Evolutionary conservation across 2,797 vertebrate species (phyloP), one percentile per base, ranked within the genome.

Genomic region (Gobio occitaniae): DNA sequence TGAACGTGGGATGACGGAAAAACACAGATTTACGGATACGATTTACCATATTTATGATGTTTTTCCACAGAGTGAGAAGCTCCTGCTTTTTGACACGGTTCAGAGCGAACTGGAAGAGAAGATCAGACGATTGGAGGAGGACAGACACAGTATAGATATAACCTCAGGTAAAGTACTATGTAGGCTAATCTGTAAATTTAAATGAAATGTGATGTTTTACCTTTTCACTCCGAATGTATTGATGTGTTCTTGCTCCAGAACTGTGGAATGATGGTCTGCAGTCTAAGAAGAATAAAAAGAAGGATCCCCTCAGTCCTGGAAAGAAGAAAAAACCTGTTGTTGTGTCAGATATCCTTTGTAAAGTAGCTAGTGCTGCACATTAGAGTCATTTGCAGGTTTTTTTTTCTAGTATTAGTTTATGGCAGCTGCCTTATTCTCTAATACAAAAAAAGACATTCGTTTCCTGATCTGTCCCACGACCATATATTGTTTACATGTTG

Each of bases 401-500:
- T 25, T 83, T 17, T 82, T 11, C 0, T 65, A 16, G 25, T 1
- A 2, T 0, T 11, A 25, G 15, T 68, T 87, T 19, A 78, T 61
- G 9, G 54, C 38, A 61, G 38, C 41, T 61, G 36, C 3, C 17
- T 61, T 16, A 10, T 72, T 19, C 44, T 80, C 4, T 9, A 25
- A 10, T 36, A 36, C 72, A 54, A 76, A 25, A 17, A 15, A 65
- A 66, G 61, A 61, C 19, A 52, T 38, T 25, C 3, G 12, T 66
- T 50, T 83, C 91, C 94, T 96, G 94, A 96, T 96, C 97, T 68
- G 80, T 77, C 90, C 66, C 87, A 99, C 97, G 97, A 2, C 98
- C 98, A 76, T 99, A 98, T 97, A 99, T 99, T 90, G 98, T 99
- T 90, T 99, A 99, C 94, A 99, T 99, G 98, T 93, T 99, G 78